Conservation (phyloP, 2,888 invertebrate genomes). For the Strigamia maritima region DNA sequence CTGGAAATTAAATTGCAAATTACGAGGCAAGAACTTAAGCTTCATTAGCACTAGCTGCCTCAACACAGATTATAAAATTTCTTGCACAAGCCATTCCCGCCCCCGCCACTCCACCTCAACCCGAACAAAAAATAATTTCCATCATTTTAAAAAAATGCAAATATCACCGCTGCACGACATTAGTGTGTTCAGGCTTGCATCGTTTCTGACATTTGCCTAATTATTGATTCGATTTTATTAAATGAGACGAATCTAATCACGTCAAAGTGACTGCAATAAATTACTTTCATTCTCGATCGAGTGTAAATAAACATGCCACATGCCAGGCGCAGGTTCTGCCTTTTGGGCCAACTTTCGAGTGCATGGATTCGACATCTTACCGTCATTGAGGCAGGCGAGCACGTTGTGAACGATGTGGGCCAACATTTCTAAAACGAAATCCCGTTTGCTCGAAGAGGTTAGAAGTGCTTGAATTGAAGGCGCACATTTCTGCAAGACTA, state of each 20-base stretch:
- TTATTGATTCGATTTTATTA: constrained; percentile 1
- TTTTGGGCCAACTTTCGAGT: background rate
- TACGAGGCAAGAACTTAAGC: background rate
- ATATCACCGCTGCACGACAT: no score
- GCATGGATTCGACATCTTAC: constrained; percentile 24
- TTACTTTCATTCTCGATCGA: constrained; percentile 11
- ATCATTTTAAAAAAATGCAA: no score
- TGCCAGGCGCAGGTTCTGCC: background rate
- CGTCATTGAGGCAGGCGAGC: constrained; percentile 35
- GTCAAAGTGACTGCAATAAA: background rate
- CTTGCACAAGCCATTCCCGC: background rate
- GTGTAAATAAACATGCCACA: constrained; percentile 23
- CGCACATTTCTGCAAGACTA: constrained; percentile 31
- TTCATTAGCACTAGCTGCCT: background rate
- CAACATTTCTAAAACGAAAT: constrained; percentile 33
- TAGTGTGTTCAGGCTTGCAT: background rate
- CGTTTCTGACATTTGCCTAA: background rate
- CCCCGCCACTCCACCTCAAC: no score
- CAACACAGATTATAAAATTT: background rate
- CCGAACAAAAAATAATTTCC: no score
- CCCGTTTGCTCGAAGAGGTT: background rate
- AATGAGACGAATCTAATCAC: background rate
- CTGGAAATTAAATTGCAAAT: background rate
- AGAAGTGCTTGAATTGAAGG: constrained; percentile 12
- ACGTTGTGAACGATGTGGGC: constrained; percentile 35